These are phyloP conservation scores for Aelia acuminata DNA, from an alignment of 2,888 invertebrate genomes.

Conservation along the genomic window DNA sequence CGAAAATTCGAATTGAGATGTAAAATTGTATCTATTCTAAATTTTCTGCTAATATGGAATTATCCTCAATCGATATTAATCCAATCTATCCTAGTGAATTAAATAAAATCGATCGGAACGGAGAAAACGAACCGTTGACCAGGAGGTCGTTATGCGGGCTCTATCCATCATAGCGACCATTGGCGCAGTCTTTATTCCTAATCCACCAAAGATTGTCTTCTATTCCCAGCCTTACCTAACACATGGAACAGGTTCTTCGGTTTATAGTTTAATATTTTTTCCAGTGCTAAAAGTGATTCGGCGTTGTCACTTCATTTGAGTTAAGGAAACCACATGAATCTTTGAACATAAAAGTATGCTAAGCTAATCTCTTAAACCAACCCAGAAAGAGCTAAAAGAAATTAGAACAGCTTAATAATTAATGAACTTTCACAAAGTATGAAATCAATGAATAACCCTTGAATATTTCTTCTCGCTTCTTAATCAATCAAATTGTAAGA, in stretches of 20 bases:
- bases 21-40: no score
- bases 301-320: no score
- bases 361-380: not conserved
- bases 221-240: not conserved
- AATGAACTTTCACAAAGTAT: not conserved
- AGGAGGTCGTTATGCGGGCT: not conserved
- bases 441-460: not conserved
- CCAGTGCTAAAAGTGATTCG: no score
- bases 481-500: not conserved
- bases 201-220: not conserved
- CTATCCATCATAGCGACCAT: not conserved
- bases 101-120: not conserved
- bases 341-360: no score
- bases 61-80: no score
- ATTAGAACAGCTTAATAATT: not conserved
- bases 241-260: no score
- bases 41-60: no score
- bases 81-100: not conserved
- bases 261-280: no score
- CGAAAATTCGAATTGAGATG: no score
- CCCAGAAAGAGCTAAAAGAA: not conserved
- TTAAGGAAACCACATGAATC: no score
- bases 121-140: not conserved
- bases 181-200: constrained; percentile 27
- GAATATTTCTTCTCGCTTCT: not conserved